Evolutionary conservation across 2,797 vertebrate genomes (phyloP).

Genomic region (Falco berigora): DNA sequence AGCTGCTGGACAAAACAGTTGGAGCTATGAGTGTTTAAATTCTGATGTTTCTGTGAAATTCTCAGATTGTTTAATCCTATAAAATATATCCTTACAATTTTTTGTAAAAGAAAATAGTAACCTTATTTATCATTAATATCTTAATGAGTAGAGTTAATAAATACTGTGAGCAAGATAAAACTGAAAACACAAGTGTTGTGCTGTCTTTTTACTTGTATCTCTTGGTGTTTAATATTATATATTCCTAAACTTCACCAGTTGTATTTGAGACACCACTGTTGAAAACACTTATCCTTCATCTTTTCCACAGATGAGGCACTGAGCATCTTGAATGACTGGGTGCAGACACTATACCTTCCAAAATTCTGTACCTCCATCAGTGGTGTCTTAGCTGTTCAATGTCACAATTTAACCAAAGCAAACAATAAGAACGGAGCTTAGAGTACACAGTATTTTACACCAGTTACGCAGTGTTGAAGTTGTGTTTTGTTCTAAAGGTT

Average conservation of each 20-base stretch:
- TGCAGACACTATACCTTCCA: not conserved
- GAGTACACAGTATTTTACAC: constrained; percentile 39
- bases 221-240: constrained; percentile 13
- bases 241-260: not conserved
- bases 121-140: constrained; percentile 69
- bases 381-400: not conserved
- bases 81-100: constrained; percentile 62
- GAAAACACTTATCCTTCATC: not conserved
- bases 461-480: not conserved
- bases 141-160: constrained; percentile 64
- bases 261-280: not conserved
- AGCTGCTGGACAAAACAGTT: constrained; percentile 40
- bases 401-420: not conserved
- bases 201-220: constrained; percentile 49
- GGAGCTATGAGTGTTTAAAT: constrained; percentile 62
- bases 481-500: constrained; percentile 1
- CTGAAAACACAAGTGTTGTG: constrained; percentile 27
- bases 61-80: constrained; percentile 67
- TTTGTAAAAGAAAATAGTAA: constrained; percentile 67
- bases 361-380: not conserved
- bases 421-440: not conserved
- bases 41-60: constrained; percentile 75
- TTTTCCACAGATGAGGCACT: not conserved
- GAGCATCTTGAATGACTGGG: not conserved
- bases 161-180: constrained; percentile 56